Conservation (phyloP, 2,797 vertebrate genomes). For the Amphiprion clarkii region DNA sequence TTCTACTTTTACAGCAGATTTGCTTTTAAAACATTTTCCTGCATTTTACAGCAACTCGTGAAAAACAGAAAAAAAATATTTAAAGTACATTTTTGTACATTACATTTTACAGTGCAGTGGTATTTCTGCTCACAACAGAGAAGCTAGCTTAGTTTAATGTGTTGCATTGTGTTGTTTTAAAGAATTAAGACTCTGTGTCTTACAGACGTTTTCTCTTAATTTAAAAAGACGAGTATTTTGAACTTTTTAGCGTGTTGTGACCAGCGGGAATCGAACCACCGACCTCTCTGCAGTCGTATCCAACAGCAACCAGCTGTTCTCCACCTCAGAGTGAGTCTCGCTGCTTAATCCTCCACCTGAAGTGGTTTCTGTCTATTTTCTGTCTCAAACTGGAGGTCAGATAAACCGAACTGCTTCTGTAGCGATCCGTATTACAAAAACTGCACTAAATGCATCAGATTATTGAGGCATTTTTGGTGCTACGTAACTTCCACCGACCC, state of each 20-base stretch:
- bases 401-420: background rate
- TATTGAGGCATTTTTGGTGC: slow-evolving; percentile 1
- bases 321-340: slow-evolving; percentile 15
- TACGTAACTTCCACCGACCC: background rate
- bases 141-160: too few relatives aligned
- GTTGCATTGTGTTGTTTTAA: too few relatives aligned
- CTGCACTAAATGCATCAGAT: background rate
- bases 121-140: too few relatives aligned
- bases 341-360: slow-evolving; percentile 29
- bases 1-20: too few relatives aligned
- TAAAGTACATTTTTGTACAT: too few relatives aligned
- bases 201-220: too few relatives aligned
- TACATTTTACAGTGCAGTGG: too few relatives aligned
- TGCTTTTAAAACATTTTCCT: too few relatives aligned
- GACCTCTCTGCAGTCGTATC: slow-evolving; percentile 33
- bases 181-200: too few relatives aligned
- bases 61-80: too few relatives aligned
- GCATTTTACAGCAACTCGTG: too few relatives aligned
- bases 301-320: slow-evolving; percentile 28
- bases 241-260: background rate
- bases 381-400: slow-evolving; percentile 4
- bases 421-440: background rate
- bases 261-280: slow-evolving; percentile 18
- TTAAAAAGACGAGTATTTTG: too few relatives aligned
- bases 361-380: slow-evolving; percentile 18